These are phyloP conservation scores for Macroglossus sobrinus DNA, from an alignment of 2,113 vertebrate species.

Conservation along the genomic window DNA sequence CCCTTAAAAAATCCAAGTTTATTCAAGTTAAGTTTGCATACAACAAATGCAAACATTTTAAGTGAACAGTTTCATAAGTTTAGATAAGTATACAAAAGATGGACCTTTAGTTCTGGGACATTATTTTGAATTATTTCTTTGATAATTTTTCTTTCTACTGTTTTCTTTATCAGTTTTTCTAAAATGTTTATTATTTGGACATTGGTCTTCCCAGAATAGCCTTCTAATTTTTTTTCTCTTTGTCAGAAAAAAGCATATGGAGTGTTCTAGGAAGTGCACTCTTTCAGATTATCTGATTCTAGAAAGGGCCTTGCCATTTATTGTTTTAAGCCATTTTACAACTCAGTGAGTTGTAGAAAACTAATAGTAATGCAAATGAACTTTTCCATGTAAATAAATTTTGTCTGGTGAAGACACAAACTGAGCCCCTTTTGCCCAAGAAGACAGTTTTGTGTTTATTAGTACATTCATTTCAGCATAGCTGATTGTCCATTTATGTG, in stretches of 20 bases:
- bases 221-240: not conserved
- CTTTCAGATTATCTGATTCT: not conserved
- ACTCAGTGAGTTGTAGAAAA: not conserved
- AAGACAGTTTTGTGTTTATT: not conserved
- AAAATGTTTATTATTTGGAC: not conserved
- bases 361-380: not conserved
- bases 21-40: not conserved
- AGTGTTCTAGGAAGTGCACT: not conserved
- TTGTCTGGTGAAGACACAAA: not conserved
- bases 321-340: not conserved
- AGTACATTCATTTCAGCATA: not conserved
- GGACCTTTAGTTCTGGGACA: not conserved
- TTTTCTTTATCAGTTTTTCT: not conserved
- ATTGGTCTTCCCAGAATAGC: not conserved
- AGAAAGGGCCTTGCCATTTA: not conserved
- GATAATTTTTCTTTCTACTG: not conserved
- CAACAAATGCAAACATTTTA: not conserved
- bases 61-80: not conserved
- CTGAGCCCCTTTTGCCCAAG: not conserved
- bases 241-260: not conserved
- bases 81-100: not conserved
- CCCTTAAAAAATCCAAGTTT: not conserved
- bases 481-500: not conserved
- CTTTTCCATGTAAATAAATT: not conserved
- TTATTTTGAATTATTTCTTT: constrained; percentile 1